Evolutionary conservation across 2,113 vertebrate species (phyloP), one percentile per base, ranked within the genome.

Genomic region (Podarcis cretensis): DNA sequence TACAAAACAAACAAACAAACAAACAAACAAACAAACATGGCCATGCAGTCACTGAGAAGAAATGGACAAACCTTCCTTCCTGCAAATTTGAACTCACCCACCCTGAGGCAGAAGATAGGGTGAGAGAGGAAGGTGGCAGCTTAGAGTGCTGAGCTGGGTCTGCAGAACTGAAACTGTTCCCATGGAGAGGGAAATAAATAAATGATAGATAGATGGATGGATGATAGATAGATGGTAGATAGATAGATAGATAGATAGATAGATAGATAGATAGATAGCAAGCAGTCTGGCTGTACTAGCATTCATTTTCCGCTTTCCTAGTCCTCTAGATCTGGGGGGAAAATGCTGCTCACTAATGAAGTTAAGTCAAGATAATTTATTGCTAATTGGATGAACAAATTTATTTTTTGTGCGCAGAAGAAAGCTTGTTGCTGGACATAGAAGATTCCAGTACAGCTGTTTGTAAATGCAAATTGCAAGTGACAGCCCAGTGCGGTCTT

Each of bases 391-490:
- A 92, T 92, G 76, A 93, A 93, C 90, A 90, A 88, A 77, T 93
- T 94, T 96, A 91, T 93, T 94, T 95, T 94, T 92, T 90, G 86
- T 93, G 79, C 76, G 85, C 87, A 0, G 0, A 85, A 80, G 87
- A 91, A 92, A 82, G 92, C 90, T 93, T 91, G 92, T 3, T 93
- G 89, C 93, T 89, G 18, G 88, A 94, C 86, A 88, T 92, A 93
- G 94, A 93, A 59, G 88, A 65, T 90, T 93, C 92, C 92, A 92
- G 35, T 87, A 91, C 91, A 93, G 88, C 85, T n/a, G 54, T 95
- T 90, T 92, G 94, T 94, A 95, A 94, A 90, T 92, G 88, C 89
- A 92, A 93, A 96, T 95, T 92, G 85, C 89, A 95, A 93, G 86
- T 94, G 95, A 94, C 95, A 96, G 85, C 83, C 82, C 80, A 90